Evolutionary conservation across 2,797 vertebrate species (phyloP), one percentile per base, ranked within the genome.

Genomic region (Cuniculus paca): DNA sequence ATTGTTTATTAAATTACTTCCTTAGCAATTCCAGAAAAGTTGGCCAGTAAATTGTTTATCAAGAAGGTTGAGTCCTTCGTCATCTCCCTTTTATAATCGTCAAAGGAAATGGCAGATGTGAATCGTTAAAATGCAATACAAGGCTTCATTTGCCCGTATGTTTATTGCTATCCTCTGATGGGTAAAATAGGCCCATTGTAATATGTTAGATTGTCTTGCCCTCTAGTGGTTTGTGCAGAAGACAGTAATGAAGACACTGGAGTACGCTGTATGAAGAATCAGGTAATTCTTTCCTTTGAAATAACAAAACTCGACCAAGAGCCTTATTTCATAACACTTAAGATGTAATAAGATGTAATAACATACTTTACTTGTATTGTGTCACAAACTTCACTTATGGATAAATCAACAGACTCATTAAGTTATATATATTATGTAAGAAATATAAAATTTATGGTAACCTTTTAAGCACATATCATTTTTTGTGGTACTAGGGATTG

Each of bases 141-240:
- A 2, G 1, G 50, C 52, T 20, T 78, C 45, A 36, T 92, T 93
- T 96, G 78, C 88, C 85, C 4, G 6, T 14, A 17, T 95, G 34
- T 81, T 50, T n/a, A 11, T 2, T 94, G 90, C 56, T 84, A 94
- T 93, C 95, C 97, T 98, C 97, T 97, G 52, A 68, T 86, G 96
- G 92, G 61, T 50, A 92, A 85, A 95, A 95, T 75, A 39, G 84
- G 36, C 22, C 39, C 91, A 36, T 31, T 94, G 22, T 75, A 54
- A 87, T 81, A 74, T 91, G 88, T 81, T 92, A 89, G 88, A 91
- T 60, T 77, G 90, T 75, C 86, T 95, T 95, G 96, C 94, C 96
- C 95, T 93, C 97, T 94, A 88, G 94, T 87, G 97, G 95, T 70
- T 81, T 85, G 24, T 82, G 45, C 16, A 74, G 63, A 94, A 65